Conservation (phyloP, 2,113 vertebrate species). For the Oxyruncus cristatus region DNA sequence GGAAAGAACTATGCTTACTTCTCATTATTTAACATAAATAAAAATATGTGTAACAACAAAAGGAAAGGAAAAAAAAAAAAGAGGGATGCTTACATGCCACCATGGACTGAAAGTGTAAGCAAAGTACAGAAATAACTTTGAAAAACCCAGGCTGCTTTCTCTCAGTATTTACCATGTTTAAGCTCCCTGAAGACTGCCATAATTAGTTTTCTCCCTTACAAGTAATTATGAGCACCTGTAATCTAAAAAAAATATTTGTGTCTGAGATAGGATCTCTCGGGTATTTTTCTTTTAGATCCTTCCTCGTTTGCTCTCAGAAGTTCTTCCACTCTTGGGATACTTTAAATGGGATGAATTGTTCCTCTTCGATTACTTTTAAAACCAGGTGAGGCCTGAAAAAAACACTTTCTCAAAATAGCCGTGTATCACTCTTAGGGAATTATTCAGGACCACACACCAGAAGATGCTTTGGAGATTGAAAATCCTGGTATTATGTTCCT, state of each 20-base stretch:
- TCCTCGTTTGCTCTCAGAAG: conserved; percentile 41
- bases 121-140: neutral
- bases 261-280: neutral
- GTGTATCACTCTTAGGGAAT: neutral
- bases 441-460: neutral
- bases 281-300: conserved; percentile 54
- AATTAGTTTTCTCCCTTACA: conserved; percentile 58
- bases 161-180: conserved; percentile 34
- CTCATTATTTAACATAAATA: neutral
- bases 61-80: neutral
- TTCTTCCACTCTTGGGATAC: conserved; percentile 31
- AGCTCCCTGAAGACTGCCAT: conserved; percentile 29
- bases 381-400: neutral
- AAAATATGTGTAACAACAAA: neutral
- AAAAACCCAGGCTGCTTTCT: conserved; percentile 9
- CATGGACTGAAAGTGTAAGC: neutral
- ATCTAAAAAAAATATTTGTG: conserved; percentile 46
- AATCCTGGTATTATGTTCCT: neutral
- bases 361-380: conserved; percentile 40
- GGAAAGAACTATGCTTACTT: neutral
- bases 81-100: neutral
- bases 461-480: neutral
- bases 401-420: neutral
- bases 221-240: conserved; percentile 62
- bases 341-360: conserved; percentile 16